These are phyloP conservation scores for Sciurus vulgaris DNA, from an alignment of 2,797 vertebrate genomes.

Conservation along the genomic window DNA sequence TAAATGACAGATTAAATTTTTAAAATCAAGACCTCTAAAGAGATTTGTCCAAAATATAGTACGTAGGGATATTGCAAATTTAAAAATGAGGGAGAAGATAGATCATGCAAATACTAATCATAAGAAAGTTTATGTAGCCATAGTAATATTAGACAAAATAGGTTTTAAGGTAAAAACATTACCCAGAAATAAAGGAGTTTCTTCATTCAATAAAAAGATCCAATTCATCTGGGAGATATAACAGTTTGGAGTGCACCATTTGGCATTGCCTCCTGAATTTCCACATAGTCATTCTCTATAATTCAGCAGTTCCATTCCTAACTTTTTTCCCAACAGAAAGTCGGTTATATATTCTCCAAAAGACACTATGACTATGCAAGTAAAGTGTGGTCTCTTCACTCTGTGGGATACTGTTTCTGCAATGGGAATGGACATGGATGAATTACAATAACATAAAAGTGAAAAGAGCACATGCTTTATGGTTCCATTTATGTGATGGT, in stretches of 20 bases:
- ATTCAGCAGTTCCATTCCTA: not conserved
- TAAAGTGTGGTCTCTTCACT: not conserved
- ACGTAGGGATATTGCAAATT: not conserved
- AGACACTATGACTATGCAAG: not conserved
- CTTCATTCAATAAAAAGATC: not conserved
- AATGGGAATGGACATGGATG: not conserved
- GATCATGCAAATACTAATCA: not conserved
- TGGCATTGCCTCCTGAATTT: not conserved
- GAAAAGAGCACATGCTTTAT: not conserved
- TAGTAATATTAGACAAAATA: slow-evolving; percentile 7
- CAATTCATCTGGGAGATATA: not conserved
- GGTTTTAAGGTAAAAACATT: not conserved
- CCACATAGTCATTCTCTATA: not conserved
- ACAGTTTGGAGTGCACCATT: not conserved
- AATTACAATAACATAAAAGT: not conserved
- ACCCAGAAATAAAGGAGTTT: not conserved
- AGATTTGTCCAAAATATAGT: not conserved
- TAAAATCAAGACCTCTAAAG: not conserved
- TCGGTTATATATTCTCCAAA: not conserved
- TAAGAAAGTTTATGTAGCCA: not conserved
- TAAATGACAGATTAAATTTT: not conserved
- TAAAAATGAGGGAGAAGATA: not conserved
- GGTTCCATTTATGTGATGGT: not conserved
- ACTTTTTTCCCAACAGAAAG: not conserved
- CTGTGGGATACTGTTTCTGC: not conserved